phyloP scores from a whole-genome alignment of 1,140 invertebrate genomes.

The Phenacoccus solenopsis region DNA sequence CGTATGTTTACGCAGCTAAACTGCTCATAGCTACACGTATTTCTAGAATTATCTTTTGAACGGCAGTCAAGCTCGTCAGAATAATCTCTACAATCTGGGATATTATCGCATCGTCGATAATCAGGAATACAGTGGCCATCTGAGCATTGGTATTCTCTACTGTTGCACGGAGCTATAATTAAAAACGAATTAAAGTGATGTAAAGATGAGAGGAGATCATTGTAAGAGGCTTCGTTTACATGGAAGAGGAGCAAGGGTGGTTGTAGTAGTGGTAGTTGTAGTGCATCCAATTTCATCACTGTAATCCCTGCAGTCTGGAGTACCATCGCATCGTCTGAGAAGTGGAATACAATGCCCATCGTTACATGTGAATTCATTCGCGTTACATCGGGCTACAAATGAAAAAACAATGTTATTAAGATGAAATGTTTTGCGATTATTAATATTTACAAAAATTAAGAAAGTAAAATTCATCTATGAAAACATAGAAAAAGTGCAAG shows the following conservation, averaged over 20 bases:
- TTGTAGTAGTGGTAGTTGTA: background rate
- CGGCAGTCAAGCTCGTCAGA: conserved; percentile 67
- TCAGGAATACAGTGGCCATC: conserved; percentile 41
- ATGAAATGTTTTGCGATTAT: too few relatives aligned
- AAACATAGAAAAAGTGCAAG: too few relatives aligned
- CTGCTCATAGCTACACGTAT: conserved; percentile 37
- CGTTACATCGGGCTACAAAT: conserved; percentile 41
- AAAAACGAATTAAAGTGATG: too few relatives aligned
- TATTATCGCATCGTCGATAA: conserved; percentile 51
- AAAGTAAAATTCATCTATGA: too few relatives aligned
- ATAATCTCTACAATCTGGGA: conserved; percentile 52
- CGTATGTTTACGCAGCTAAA: conserved; percentile 44
- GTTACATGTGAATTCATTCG: background rate
- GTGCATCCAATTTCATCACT: conserved; percentile 43
- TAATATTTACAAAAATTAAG: too few relatives aligned
- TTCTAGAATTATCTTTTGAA: conserved; percentile 7
- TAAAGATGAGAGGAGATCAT: background rate
- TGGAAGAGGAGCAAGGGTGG: background rate
- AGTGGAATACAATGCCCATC: background rate
- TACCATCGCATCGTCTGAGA: conserved; percentile 33
- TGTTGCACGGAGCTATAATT: conserved; percentile 20
- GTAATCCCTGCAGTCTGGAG: conserved; percentile 43
- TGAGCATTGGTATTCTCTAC: conserved; percentile 39
- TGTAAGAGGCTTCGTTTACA: background rate
- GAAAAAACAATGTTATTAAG: too few relatives aligned